Base-by-base conservation (phyloP, 2,113 vertebrate species). In the Dermatemys mawii region DNA sequence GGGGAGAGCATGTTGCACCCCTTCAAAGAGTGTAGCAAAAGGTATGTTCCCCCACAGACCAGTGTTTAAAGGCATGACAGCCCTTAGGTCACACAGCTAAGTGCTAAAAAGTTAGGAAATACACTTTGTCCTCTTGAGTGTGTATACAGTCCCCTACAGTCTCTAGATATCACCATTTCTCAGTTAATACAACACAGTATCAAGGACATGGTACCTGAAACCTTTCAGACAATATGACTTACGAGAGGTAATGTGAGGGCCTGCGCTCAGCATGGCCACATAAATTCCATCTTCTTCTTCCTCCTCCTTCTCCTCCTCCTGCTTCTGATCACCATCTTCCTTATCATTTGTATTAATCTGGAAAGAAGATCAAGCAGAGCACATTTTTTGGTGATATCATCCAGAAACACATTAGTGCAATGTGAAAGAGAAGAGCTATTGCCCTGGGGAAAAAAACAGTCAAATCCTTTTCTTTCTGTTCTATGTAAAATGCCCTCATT, bases 321-420 rank as follows among this genome's bases (percentile, higher is more conserved):
- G n/a, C n/a, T n/a, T 85, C 3, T 88, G 81, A 3, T 35, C 46
- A 51, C 75, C 19, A 63, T 81, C 89, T 91, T 63, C 78, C 48
- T 70, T 38, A 83, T 87, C 38, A 57, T 41, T 27, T 92, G 92
- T 75, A 78, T 91, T 92, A 41, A 94, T 87, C 98, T 98, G 90
- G 79, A 95, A 96, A 79, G 81, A 97, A 96, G 84, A 90, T 2
- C 51, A 92, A 90, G 22, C 13, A 85, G 24, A 84, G 17, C 2
- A 78, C 51, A 92, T 63, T 4, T 49, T 95, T 93, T 24, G 44
- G 21, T 79, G 49, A n/a, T 6, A 78, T 38, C 6, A 50, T 67
- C 11, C 35, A 32, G 27, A 82, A 83, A 44, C 17, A 46, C 81
- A 85, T 51, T 29, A 5, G 29, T 35, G 51, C 16, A 73, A 11